Conservation (phyloP, 2,113 vertebrate species). For the Lophura nycthemera region DNA sequence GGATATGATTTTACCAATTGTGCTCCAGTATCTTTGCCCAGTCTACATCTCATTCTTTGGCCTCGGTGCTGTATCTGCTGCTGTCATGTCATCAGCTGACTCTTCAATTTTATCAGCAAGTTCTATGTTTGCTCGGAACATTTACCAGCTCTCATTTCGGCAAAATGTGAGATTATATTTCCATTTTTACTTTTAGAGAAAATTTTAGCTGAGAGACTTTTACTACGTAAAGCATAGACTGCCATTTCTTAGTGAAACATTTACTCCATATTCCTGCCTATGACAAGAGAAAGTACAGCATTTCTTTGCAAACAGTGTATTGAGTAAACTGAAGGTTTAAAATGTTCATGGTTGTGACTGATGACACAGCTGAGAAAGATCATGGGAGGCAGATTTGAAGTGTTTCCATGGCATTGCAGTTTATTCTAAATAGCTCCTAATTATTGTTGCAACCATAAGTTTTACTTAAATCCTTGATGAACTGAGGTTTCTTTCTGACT, state of each 20-base stretch:
- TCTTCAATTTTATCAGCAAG: slow-evolving; percentile 98
- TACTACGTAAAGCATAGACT: background rate
- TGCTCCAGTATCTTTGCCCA: slow-evolving; percentile 94
- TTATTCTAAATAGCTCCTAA: background rate
- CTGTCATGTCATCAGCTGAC: slow-evolving; percentile 97
- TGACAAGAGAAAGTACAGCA: background rate
- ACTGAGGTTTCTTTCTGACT: background rate
- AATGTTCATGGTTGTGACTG: background rate
- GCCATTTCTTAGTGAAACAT: background rate
- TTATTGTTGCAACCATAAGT: background rate
- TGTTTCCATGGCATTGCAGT: background rate
- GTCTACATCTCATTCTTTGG: slow-evolving; percentile 94
- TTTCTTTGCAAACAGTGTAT: background rate
- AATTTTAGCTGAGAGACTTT: background rate
- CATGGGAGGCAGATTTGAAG: background rate
- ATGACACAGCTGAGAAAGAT: background rate
- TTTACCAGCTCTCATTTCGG: slow-evolving; percentile 94
- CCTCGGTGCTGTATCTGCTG: slow-evolving; percentile 93
- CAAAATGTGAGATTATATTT: slow-evolving; percentile 87
- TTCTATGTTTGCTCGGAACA: slow-evolving; percentile 98
- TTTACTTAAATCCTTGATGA: background rate
- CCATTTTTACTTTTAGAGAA: background rate
- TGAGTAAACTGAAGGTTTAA: background rate
- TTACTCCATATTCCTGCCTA: background rate
- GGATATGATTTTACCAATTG: slow-evolving; percentile 96